Evolutionary conservation across 2,113 vertebrate species (phyloP), one percentile per base, ranked within the genome.

Genomic region (Oreochromis tanganicae): DNA sequence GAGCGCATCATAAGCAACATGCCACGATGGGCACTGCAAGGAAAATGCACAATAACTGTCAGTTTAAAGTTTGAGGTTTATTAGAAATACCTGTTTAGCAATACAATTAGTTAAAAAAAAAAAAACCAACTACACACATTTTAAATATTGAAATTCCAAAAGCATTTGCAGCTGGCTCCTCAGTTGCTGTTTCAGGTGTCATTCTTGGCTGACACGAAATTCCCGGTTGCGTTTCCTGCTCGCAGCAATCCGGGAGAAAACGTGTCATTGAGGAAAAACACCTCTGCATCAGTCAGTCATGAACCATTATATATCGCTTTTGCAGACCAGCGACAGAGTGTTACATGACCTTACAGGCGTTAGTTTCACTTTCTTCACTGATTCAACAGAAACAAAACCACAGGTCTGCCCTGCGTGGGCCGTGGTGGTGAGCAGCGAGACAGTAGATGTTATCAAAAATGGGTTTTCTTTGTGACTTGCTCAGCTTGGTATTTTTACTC

Each of bases 161-260:
- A 19, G 12, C 0, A 0, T 34, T 57, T 24, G 21, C 83, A 19
- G 43, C 19, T 6, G 19, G 11, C 21, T 29, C 41, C 29, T 24
- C 6, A 4, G 19, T 73, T 14, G 29, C 36, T 75, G 94, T 85
- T 1, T 17, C 89, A 1, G 95, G 97, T 97, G 96, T 95, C 93
- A 96, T 97, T 97, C 97, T 96, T 98, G 97, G 96, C 97, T 97
- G 98, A 99, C 98, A 99, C 97, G 98, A 97, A 95, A 97, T 97
- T 98, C 98, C 98, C 98, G 97, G 98, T 98, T 98, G 97, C 97
- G 88, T 93, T 95, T 83, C 27, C 83, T 38, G 84, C 92, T 93
- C 91, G 89, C 96, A 24, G 97, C 98, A 97, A 98, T 98, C 97
- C 98, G 98, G 98, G 98, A 99, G 98, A 98, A 98, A 99, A 98